Evolutionary conservation across 2,888 invertebrate species (phyloP).

Genomic region (Bimastos eiseni): DNA sequence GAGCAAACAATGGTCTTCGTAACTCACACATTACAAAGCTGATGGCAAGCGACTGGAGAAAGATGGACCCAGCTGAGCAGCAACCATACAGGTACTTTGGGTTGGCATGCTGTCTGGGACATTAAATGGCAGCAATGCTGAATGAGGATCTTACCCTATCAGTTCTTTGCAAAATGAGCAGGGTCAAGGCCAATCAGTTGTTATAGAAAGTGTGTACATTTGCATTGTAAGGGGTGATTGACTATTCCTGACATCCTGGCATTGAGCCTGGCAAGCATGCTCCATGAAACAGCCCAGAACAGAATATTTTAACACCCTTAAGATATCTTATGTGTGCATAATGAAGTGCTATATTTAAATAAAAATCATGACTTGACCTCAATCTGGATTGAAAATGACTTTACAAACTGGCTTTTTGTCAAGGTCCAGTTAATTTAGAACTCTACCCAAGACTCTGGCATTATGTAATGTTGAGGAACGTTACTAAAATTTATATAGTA

Average conservation of each 20-base stretch:
- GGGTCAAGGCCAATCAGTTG: too few species aligned
- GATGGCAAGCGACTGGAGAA: conserved; percentile 18
- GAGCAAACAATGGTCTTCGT: conserved; percentile 10
- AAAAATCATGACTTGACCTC: background rate
- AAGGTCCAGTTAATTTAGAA: background rate
- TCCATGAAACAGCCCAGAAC: background rate
- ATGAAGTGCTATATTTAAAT: background rate
- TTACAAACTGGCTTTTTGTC: background rate
- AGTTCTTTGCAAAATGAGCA: too few species aligned
- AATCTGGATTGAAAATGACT: background rate
- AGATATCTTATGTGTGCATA: too few species aligned
- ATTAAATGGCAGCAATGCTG: too few species aligned
- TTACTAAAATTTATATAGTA: background rate
- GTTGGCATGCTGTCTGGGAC: too few species aligned
- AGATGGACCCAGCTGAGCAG: background rate
- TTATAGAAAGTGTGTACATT: too few species aligned
- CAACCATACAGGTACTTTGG: conserved; percentile 8
- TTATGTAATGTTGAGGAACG: background rate
- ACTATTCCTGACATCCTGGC: background rate
- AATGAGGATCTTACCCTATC: too few species aligned
- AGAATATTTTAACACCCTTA: background rate
- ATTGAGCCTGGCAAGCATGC: background rate
- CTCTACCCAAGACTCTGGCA: background rate
- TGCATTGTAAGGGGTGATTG: background rate
- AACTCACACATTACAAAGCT: conserved; percentile 9